Evolutionary conservation across 2,888 invertebrate genomes (phyloP).

Genomic region (Calephelis perditalis): DNA sequence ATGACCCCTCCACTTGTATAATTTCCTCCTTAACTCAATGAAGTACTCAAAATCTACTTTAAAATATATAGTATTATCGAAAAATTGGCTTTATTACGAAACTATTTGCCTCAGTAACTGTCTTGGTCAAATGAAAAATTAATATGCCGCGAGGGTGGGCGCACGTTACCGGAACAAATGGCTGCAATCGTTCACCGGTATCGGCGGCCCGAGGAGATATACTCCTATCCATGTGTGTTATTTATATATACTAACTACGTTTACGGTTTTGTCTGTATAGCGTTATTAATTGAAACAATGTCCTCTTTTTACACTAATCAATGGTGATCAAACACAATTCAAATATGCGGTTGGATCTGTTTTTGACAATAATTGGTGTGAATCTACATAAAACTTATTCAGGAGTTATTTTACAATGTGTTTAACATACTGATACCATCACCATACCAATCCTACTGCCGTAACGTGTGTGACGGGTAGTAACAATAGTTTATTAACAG

Average conservation of each 20-base stretch:
- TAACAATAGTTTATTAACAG: too few relatives aligned
- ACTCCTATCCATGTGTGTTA: slow-evolving; percentile 17
- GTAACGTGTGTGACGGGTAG: too few relatives aligned
- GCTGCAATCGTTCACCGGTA: slow-evolving; percentile 53
- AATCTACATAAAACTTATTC: too few relatives aligned
- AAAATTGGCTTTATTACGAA: slow-evolving; percentile 75
- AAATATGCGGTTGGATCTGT: too few relatives aligned
- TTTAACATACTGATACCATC: too few relatives aligned
- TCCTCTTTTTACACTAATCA: too few relatives aligned
- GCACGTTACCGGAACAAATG: slow-evolving; percentile 55
- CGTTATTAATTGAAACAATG: background rate
- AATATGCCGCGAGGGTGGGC: slow-evolving; percentile 50
- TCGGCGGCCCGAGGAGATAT: slow-evolving; percentile 33
- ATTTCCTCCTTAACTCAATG: slow-evolving; percentile 57
- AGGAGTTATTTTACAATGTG: too few relatives aligned
- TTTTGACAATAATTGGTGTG: too few relatives aligned
- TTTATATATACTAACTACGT: slow-evolving; percentile 25
- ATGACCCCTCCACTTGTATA: slow-evolving; percentile 60
- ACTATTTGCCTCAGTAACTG: slow-evolving; percentile 61
- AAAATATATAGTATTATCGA: slow-evolving; percentile 56
- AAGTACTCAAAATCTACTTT: slow-evolving; percentile 47
- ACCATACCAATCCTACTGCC: too few relatives aligned
- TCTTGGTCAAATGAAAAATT: slow-evolving; percentile 74
- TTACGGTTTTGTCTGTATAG: too few relatives aligned
- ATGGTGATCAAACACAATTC: too few relatives aligned